Percentiles rank a stretch among this genome's conserved stretches.
phyloP scores from a whole-genome alignment of 2,888 invertebrate genomes.

The Oasisia sp. region DNA sequence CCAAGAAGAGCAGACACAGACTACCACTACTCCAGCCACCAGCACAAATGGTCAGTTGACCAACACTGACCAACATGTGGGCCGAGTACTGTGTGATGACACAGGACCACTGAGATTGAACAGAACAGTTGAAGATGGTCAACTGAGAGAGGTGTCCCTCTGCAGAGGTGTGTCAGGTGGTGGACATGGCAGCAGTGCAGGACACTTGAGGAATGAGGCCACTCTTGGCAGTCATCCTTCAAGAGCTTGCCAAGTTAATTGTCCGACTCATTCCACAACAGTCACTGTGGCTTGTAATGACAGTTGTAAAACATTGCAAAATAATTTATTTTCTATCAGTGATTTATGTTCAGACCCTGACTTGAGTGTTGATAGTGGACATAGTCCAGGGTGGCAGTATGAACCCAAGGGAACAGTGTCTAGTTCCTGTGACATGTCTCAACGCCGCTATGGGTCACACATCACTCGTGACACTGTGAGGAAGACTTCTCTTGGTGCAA shows the following conservation, averaged over 20 bases:
- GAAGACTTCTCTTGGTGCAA: not conserved
- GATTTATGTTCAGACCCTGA: not conserved
- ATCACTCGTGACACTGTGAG: not conserved
- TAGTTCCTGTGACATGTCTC: not conserved
- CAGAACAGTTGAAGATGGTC: not conserved
- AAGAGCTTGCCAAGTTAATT: not conserved
- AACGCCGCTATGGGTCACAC: not conserved
- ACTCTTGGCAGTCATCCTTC: not conserved
- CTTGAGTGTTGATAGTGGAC: not conserved
- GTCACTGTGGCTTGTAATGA: not conserved
- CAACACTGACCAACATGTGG: not conserved
- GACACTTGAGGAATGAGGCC: not conserved
- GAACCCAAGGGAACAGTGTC: not conserved
- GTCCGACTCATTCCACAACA: not conserved
- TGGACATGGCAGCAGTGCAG: not conserved
- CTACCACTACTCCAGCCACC: not conserved
- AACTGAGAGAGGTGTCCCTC: not conserved
- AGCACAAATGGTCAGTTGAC: not conserved
- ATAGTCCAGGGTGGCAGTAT: not conserved
- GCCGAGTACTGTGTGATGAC: not conserved
- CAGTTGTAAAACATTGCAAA: not conserved
- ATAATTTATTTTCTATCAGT: slow-evolving; percentile 10
- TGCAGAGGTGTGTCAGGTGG: not conserved
- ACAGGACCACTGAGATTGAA: not conserved
- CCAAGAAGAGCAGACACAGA: not conserved